Percentiles rank a stretch among this genome's conserved stretches.
These are phyloP conservation scores for Falco cherrug DNA, from an alignment of 2,797 vertebrate species.

Conservation along the genomic window DNA sequence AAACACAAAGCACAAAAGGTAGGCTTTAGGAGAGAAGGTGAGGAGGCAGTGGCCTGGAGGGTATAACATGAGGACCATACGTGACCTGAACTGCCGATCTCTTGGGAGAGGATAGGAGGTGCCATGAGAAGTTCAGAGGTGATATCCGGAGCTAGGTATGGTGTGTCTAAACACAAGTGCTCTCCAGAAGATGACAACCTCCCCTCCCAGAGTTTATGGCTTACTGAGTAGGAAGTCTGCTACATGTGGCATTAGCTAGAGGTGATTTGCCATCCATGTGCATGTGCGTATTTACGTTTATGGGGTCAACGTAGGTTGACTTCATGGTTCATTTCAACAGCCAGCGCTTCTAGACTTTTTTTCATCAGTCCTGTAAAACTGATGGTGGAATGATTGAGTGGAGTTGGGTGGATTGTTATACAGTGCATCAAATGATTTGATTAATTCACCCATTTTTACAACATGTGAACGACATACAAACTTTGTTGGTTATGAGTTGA, in stretches of 20 bases:
- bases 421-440: background rate
- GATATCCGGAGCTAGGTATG: background rate
- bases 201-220: background rate
- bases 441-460: background rate
- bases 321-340: background rate
- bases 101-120: background rate
- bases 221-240: background rate
- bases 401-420: background rate
- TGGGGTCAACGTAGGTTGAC: background rate
- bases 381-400: background rate
- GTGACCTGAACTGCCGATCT: background rate
- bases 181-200: background rate
- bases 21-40: background rate
- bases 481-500: background rate
- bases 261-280: background rate
- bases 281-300: background rate
- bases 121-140: background rate
- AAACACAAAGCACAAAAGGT: background rate
- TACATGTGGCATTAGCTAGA: background rate
- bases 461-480: background rate
- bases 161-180: background rate
- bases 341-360: background rate
- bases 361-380: background rate
- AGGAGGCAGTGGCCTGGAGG: background rate
- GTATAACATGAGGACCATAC: fast-evolving